Evolutionary conservation across 1,140 invertebrate genomes (phyloP).

Genomic region (Bombus waltoni): DNA sequence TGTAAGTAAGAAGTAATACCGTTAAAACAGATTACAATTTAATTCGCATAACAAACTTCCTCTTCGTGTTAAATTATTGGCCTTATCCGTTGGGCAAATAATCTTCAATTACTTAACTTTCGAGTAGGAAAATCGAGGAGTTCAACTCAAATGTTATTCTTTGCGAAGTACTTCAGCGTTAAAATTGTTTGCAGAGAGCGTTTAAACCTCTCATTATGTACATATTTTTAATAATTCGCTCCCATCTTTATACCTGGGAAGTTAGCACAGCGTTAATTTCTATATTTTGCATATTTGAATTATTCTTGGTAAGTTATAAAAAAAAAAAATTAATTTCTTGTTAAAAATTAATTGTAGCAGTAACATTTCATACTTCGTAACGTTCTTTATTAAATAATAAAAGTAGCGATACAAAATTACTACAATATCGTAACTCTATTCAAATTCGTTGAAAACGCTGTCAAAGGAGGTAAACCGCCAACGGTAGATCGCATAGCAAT

Average conservation of each 20-base stretch:
- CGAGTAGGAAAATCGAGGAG: slow-evolving; percentile 11
- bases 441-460: background rate
- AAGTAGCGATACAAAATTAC: background rate
- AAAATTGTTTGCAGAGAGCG: slow-evolving; percentile 8
- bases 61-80: background rate
- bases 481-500: background rate
- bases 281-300: background rate
- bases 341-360: background rate
- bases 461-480: background rate
- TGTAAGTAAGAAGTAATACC: background rate
- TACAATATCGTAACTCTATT: background rate
- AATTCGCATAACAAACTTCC: slow-evolving; percentile 13
- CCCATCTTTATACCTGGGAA: background rate
- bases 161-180: slow-evolving; percentile 6
- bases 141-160: slow-evolving; percentile 18
- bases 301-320: background rate
- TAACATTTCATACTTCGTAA: too few species aligned
- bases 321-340: background rate
- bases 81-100: slow-evolving; percentile 8
- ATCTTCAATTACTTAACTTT: slow-evolving; percentile 25
- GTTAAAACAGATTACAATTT: slow-evolving; percentile 2
- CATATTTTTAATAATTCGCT: background rate
- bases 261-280: background rate
- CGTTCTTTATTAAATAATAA: too few species aligned
- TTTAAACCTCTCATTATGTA: slow-evolving; percentile 6